Conservation (phyloP, 2,113 vertebrate genomes). For the Equus przewalskii region DNA sequence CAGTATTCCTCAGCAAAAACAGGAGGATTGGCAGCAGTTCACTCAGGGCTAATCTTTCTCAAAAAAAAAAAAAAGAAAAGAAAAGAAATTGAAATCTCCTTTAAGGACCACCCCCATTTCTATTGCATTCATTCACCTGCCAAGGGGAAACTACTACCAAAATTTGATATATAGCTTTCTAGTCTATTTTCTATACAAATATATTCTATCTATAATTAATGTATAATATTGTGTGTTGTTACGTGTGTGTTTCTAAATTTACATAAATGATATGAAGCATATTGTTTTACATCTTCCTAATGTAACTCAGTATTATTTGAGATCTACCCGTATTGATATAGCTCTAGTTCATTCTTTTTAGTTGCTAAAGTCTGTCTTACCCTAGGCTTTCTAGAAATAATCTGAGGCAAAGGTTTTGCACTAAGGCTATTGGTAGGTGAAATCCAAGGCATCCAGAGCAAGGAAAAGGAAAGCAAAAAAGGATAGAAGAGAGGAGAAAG, state of each 20-base stretch:
- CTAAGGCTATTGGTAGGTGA: not conserved
- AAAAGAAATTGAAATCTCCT: not conserved
- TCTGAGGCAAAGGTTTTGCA: not conserved
- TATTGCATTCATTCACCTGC: not conserved
- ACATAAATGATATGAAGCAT: not conserved
- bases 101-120: not conserved
- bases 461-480: not conserved
- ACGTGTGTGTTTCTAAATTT: not conserved
- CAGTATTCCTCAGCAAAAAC: too few relatives aligned
- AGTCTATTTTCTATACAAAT: not conserved
- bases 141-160: not conserved
- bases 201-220: not conserved
- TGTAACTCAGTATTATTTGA: not conserved
- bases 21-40: too few relatives aligned
- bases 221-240: not conserved
- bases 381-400: not conserved
- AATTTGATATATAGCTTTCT: not conserved
- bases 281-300: not conserved
- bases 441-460: not conserved
- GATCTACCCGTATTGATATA: not conserved
- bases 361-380: not conserved
- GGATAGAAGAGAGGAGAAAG: not conserved
- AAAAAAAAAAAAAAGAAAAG: too few relatives aligned
- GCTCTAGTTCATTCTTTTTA: not conserved
- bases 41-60: too few relatives aligned